These are phyloP conservation scores for Neomorphus geoffroyi DNA, from an alignment of 2,797 vertebrate species.

Conservation along the genomic window DNA sequence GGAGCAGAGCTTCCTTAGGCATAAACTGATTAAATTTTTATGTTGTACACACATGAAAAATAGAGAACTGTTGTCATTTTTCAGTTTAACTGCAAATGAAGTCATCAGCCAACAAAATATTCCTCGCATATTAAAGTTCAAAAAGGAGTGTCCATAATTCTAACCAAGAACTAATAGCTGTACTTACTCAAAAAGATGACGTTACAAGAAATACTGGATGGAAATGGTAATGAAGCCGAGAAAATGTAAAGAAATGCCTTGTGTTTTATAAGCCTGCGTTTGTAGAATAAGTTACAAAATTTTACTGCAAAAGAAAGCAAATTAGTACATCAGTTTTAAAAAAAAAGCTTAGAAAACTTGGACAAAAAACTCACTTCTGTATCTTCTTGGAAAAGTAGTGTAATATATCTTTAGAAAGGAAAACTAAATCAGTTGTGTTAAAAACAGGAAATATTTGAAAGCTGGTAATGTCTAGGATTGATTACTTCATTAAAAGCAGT, in stretches of 20 bases:
- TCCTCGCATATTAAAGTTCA: not conserved
- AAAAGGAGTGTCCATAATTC: not conserved
- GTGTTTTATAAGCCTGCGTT: not conserved
- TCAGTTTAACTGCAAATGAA: not conserved
- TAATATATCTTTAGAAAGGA: not conserved
- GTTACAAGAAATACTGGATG: not conserved
- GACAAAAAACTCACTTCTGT: not conserved
- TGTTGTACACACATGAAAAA: not conserved
- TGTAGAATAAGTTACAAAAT: not conserved
- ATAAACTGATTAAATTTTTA: not conserved
- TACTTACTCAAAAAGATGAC: not conserved
- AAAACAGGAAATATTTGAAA: not conserved
- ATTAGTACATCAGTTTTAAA: not conserved
- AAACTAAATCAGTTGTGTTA: not conserved
- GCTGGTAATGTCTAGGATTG: not conserved
- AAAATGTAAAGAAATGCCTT: not conserved
- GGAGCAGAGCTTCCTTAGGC: not conserved
- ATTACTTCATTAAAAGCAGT: slow-evolving; percentile 8
- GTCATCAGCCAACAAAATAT: not conserved
- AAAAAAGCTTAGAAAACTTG: not conserved
- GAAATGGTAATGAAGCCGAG: not conserved
- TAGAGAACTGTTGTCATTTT: not conserved
- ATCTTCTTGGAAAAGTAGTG: not conserved
- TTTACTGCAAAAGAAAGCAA: slow-evolving; percentile 3
- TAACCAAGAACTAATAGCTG: slow-evolving; percentile 2